A percentile compares a stretch with the other conserved stretches of the same genome.
Conservation (phyloP, 2,888 invertebrate genomes). For the Suillia variegata region DNA sequence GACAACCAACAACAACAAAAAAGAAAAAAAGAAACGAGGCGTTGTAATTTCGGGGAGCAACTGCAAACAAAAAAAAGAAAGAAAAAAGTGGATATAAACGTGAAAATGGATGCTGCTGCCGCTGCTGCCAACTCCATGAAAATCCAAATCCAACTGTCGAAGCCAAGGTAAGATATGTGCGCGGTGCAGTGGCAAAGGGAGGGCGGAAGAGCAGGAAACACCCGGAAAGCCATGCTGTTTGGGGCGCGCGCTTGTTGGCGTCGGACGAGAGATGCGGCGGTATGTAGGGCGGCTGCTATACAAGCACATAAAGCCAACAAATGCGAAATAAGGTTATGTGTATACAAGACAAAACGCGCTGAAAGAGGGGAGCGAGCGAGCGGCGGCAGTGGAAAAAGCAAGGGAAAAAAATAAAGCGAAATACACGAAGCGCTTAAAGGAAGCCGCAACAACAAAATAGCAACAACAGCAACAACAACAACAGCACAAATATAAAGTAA, state of each 20-base stretch:
- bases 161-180: slow-evolving; percentile 39
- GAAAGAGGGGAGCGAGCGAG: no score
- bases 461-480: neutral
- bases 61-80: slow-evolving; percentile 11
- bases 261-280: no score
- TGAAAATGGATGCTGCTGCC: slow-evolving; percentile 29
- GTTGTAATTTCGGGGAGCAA: slow-evolving; percentile 12
- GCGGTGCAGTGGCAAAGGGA: neutral
- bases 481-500: neutral
- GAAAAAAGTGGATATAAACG: slow-evolving; percentile 21
- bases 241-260: no score
- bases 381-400: no score
- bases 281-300: no score
- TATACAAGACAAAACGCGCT: slow-evolving; percentile 42
- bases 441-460: no score
- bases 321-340: slow-evolving; percentile 54
- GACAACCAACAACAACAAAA: slow-evolving; percentile 22
- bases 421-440: neutral
- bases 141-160: slow-evolving; percentile 54
- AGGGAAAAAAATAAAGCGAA: neutral
- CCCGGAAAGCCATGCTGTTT: no score
- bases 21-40: slow-evolving; percentile 28
- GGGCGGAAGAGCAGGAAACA: slow-evolving; percentile 12
- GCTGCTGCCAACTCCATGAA: slow-evolving; percentile 19
- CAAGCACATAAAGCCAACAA: slow-evolving; percentile 21